These are phyloP conservation scores for Pangasius larnaudii DNA, from an alignment of 2,797 vertebrate genomes.

Conservation along the genomic window DNA sequence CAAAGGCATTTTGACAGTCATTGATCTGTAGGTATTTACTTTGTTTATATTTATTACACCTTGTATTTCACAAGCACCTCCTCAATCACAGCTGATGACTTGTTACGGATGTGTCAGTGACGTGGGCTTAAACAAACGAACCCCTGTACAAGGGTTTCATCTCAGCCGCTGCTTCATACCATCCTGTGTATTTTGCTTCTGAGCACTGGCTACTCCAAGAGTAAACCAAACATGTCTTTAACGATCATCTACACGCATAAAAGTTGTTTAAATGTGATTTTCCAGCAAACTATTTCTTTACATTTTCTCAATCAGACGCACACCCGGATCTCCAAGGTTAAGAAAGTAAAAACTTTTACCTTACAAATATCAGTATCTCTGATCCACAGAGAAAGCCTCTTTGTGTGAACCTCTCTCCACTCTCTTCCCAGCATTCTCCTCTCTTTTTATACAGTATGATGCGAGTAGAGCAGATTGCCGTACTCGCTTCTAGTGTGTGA, in stretches of 20 bases:
- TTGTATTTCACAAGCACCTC: not conserved
- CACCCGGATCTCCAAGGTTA: not conserved
- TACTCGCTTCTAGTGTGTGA: not conserved
- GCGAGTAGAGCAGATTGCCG: not conserved
- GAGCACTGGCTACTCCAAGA: not conserved
- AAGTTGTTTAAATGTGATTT: not conserved
- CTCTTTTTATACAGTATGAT: not conserved
- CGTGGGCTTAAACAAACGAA: not conserved
- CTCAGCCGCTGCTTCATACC: too few relatives aligned
- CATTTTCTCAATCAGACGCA: not conserved
- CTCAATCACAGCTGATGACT: too few relatives aligned
- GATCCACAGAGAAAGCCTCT: constrained; percentile 33
- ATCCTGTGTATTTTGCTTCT: not conserved
- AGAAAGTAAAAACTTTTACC: not conserved
- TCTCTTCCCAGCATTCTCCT: constrained; percentile 11
- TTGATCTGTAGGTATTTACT: not conserved
- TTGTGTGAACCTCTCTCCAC: constrained; percentile 15
- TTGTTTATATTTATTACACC: not conserved
- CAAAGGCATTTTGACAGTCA: not conserved
- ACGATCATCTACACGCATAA: not conserved
- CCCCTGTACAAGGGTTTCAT: not conserved
- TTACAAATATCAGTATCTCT: not conserved
- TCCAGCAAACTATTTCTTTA: not conserved
- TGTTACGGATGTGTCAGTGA: not conserved
- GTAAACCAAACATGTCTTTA: not conserved